These are phyloP conservation scores for Papilio aristodemus DNA, from an alignment of 1,140 invertebrate genomes.

Conservation along the genomic window DNA sequence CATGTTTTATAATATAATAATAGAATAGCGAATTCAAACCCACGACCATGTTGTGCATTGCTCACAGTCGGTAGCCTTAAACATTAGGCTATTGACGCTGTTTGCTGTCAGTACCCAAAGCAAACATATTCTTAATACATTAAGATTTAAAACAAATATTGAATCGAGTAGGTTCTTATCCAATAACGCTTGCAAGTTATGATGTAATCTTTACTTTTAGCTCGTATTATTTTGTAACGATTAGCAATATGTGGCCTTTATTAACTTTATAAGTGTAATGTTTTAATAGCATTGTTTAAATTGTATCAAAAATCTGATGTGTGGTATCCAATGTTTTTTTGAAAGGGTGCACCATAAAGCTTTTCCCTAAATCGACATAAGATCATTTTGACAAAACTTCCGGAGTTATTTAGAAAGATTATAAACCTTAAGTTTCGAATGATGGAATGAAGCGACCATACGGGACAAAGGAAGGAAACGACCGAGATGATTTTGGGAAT, in stretches of 20 bases:
- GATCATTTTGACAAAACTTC: too few relatives aligned
- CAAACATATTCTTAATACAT: too few relatives aligned
- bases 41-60: too few relatives aligned
- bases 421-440: background rate
- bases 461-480: too few relatives aligned
- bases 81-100: too few relatives aligned
- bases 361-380: background rate
- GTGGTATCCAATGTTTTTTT: background rate
- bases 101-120: too few relatives aligned
- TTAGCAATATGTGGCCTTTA: background rate
- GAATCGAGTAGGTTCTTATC: background rate
- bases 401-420: too few relatives aligned
- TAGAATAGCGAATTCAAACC: too few relatives aligned
- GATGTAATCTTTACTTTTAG: slow-evolving; percentile 12
- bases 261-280: slow-evolving; percentile 6
- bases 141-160: background rate
- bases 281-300: background rate
- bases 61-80: too few relatives aligned
- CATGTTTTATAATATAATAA: too few relatives aligned
- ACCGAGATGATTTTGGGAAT: too few relatives aligned
- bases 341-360: background rate
- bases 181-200: background rate
- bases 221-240: background rate
- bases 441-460: too few relatives aligned
- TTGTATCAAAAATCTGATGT: background rate